These are phyloP conservation scores for Sula dactylatra DNA, from an alignment of 2,113 vertebrate species.

Conservation along the genomic window DNA sequence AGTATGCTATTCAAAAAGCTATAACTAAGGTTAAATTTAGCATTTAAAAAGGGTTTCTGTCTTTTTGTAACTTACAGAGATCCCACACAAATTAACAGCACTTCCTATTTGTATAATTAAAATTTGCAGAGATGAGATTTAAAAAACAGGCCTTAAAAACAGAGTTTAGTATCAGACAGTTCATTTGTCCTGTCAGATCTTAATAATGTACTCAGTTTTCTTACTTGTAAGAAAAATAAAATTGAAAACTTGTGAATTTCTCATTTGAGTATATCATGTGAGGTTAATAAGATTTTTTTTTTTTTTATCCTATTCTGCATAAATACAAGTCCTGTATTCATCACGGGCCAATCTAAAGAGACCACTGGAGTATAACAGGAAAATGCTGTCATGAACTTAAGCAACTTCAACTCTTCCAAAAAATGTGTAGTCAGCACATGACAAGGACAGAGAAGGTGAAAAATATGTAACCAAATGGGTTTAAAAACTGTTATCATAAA, in stretches of 20 bases:
- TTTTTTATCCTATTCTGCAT: not conserved
- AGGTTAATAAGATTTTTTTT: not conserved
- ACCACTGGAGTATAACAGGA: not conserved
- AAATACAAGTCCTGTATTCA: not conserved
- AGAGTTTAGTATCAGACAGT: not conserved
- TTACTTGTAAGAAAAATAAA: not conserved
- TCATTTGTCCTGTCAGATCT: not conserved
- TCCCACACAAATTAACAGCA: not conserved
- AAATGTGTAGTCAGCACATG: not conserved
- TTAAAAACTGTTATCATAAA: not conserved
- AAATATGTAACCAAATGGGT: fast-evolving
- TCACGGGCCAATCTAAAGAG: not conserved
- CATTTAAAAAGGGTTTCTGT: not conserved
- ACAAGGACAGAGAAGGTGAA: not conserved
- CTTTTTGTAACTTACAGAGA: not conserved
- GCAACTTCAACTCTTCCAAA: not conserved
- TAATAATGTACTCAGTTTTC: not conserved
- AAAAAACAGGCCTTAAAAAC: not conserved
- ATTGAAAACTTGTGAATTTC: not conserved
- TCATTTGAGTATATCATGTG: not conserved
- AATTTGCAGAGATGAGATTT: not conserved
- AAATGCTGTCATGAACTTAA: not conserved
- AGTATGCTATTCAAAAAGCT: not conserved
- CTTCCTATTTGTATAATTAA: not conserved
- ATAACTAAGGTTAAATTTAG: not conserved